Conservation (phyloP, 2,888 invertebrate genomes). For the Idaea aversata region DNA sequence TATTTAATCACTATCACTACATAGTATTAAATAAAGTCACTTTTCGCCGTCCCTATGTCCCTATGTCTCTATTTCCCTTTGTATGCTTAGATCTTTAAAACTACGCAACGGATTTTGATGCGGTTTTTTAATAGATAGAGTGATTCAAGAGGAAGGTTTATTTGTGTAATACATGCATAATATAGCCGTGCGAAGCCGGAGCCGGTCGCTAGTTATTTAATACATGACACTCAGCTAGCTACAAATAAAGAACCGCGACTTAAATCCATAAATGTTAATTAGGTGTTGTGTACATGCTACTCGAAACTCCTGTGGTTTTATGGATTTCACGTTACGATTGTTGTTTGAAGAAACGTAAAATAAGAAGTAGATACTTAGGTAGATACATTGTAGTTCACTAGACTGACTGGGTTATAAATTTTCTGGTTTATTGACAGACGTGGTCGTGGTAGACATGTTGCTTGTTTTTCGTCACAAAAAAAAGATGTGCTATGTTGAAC, state of each 20-base stretch:
- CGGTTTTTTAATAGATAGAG: too few relatives aligned
- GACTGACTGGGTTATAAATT: slow-evolving; percentile 38
- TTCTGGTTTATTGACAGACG: slow-evolving; percentile 34
- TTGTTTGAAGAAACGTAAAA: neutral
- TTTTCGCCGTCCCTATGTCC: too few relatives aligned
- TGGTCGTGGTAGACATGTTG: slow-evolving; percentile 22
- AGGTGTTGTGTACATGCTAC: neutral
- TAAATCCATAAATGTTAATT: neutral
- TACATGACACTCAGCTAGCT: neutral
- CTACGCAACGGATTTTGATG: too few relatives aligned
- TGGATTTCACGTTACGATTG: neutral
- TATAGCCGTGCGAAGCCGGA: too few relatives aligned
- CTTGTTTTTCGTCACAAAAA: neutral
- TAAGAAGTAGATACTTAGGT: neutral
- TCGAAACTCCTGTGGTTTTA: neutral
- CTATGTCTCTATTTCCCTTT: too few relatives aligned
- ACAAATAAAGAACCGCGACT: too few relatives aligned
- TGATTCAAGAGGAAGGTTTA: too few relatives aligned
- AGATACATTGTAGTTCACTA: neutral
- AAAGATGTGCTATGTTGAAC: neutral
- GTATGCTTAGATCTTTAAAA: too few relatives aligned
- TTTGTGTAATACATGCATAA: too few relatives aligned
- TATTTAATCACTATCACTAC: too few relatives aligned
- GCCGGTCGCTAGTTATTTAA: too few relatives aligned
- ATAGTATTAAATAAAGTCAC: too few relatives aligned